phyloP scores from a whole-genome alignment of 2,888 invertebrate genomes.

The Agelastica alni region DNA sequence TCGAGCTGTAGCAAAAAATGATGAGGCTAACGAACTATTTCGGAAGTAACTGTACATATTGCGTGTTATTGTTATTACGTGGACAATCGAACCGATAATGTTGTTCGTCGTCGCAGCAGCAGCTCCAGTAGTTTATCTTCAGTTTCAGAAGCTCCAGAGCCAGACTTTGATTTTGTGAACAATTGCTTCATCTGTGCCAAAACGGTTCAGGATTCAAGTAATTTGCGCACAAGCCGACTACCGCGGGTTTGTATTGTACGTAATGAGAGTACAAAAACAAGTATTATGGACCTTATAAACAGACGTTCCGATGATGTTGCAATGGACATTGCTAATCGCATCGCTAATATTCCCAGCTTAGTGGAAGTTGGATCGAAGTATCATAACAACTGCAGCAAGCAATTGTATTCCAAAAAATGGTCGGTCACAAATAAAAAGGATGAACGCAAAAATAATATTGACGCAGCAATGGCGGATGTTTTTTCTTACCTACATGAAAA shows the following conservation, averaged over 20 bases:
- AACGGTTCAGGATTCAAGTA: neutral
- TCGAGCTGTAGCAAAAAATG: neutral
- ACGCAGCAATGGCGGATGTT: neutral
- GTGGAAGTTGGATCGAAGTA: neutral
- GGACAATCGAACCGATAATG: neutral
- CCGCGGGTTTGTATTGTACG: no score
- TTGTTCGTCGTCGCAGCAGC: neutral
- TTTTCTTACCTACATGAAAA: neutral
- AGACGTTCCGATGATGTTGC: no score
- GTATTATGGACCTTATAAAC: no score
- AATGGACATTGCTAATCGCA: neutral
- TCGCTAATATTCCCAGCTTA: neutral
- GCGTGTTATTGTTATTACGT: neutral
- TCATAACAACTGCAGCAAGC: neutral
- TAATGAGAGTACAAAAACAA: no score
- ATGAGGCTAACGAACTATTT: neutral
- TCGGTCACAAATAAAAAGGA: neutral
- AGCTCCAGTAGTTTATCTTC: neutral
- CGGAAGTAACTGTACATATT: neutral
- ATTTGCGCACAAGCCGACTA: neutral
- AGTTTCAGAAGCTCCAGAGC: neutral
- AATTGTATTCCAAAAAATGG: neutral
- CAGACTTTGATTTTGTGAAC: neutral
- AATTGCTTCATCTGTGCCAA: neutral
- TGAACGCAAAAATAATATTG: neutral